Percentiles rank a stretch among this genome's conserved stretches.
Conservation (phyloP, 2,888 invertebrate species). For the Aporophyla lueneburgensis region DNA sequence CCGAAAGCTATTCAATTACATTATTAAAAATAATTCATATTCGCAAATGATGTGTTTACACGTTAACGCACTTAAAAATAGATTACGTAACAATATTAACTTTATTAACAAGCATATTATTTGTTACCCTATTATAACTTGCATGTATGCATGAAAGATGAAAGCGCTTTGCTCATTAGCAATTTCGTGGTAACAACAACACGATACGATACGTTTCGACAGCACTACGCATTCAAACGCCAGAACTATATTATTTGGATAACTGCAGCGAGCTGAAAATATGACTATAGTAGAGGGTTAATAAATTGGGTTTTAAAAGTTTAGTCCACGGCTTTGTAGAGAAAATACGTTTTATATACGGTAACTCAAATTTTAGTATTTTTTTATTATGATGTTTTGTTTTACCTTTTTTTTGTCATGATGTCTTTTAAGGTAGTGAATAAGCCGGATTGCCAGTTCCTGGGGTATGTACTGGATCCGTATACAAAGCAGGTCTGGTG, state of each 20-base stretch:
- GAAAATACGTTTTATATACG: background rate
- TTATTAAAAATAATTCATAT: background rate
- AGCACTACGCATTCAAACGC: background rate
- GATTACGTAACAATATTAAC: background rate
- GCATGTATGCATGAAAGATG: background rate
- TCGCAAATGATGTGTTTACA: background rate
- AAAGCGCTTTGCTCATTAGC: conserved; percentile 2
- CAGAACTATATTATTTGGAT: too few relatives aligned
- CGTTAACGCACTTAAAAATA: background rate
- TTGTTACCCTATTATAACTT: background rate
- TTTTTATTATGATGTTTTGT: background rate
- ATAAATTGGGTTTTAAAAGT: background rate
- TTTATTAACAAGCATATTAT: too few relatives aligned
- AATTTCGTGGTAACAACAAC: background rate
- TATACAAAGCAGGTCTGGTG: too few relatives aligned
- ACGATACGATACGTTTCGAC: background rate
- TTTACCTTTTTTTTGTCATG: too few relatives aligned
- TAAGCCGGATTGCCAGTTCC: too few relatives aligned
- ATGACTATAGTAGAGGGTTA: background rate
- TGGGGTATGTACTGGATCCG: too few relatives aligned
- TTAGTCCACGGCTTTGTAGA: background rate
- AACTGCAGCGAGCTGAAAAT: background rate
- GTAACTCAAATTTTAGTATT: background rate
- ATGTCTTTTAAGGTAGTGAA: too few relatives aligned
- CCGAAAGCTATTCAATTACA: background rate